Conservation (phyloP, 2,888 invertebrate species). For the Conus canariensis region DNA sequence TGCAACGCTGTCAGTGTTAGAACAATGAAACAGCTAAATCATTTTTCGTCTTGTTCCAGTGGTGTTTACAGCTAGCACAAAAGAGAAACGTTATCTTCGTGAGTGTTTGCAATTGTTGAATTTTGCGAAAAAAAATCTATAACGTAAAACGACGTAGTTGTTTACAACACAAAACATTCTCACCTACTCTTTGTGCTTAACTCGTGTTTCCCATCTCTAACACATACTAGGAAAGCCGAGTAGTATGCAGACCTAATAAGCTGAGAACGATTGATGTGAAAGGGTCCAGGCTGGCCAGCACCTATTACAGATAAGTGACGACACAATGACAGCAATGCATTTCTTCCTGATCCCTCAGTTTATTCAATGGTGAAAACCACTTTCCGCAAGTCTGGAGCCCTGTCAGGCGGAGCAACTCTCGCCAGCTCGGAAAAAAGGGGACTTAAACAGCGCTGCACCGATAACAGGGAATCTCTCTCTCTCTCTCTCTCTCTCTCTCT, state of each 20-base stretch:
- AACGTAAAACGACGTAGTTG: neutral
- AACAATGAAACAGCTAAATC: too few relatives aligned
- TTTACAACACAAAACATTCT: neutral
- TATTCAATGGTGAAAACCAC: constrained; percentile 6
- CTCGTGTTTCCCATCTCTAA: neutral
- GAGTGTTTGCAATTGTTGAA: too few relatives aligned
- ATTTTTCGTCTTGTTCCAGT: too few relatives aligned
- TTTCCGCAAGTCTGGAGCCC: neutral
- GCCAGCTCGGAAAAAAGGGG: neutral
- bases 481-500: neutral
- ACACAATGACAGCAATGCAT: neutral
- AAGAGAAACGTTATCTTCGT: too few relatives aligned
- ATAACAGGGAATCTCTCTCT: neutral
- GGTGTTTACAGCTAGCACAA: too few relatives aligned
- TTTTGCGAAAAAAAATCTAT: too few relatives aligned
- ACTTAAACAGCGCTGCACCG: neutral
- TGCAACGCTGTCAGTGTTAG: too few relatives aligned
- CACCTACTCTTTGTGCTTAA: neutral
- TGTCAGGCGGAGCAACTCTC: neutral
- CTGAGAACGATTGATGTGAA: neutral
- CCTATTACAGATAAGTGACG: neutral
- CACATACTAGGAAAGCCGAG: neutral
- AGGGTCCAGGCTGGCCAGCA: neutral
- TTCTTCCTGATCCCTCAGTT: constrained; percentile 16
- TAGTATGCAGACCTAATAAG: neutral